Conservation (phyloP, 1,140 invertebrate species). For the Phymorhynchus buccinoides region DNA sequence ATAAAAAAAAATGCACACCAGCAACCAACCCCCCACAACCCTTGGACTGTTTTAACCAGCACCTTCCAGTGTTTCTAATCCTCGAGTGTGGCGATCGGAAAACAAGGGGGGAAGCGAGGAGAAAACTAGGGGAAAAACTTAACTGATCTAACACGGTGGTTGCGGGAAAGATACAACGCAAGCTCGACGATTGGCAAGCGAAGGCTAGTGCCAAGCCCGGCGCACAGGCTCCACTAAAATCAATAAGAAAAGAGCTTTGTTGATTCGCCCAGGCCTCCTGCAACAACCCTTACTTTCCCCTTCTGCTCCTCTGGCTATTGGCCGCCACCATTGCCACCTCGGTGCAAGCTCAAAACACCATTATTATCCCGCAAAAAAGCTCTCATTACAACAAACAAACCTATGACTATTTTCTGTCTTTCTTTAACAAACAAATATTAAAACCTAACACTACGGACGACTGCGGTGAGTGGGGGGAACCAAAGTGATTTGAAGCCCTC, state of each 20-base stretch:
- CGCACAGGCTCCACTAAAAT: constrained; percentile 37
- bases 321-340: background rate
- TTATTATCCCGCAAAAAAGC: background rate
- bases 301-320: constrained; percentile 22
- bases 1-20: background rate
- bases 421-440: background rate
- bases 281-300: constrained; percentile 32
- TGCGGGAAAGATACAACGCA: constrained; percentile 33
- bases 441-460: background rate
- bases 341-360: background rate
- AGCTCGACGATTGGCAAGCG: constrained; percentile 35
- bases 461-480: background rate
- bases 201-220: constrained; percentile 31
- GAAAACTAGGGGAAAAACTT: constrained; percentile 29
- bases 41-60: too few species aligned
- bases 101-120: background rate
- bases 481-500: background rate
- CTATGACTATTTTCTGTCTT: too few species aligned
- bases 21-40: background rate
- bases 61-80: background rate
- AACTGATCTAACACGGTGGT: constrained; percentile 10
- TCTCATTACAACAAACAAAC: too few species aligned
- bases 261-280: constrained; percentile 36
- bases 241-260: constrained; percentile 42
- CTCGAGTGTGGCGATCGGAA: background rate